phyloP scores from a whole-genome alignment of 2,888 invertebrate species.

The Nycteola revayana region DNA sequence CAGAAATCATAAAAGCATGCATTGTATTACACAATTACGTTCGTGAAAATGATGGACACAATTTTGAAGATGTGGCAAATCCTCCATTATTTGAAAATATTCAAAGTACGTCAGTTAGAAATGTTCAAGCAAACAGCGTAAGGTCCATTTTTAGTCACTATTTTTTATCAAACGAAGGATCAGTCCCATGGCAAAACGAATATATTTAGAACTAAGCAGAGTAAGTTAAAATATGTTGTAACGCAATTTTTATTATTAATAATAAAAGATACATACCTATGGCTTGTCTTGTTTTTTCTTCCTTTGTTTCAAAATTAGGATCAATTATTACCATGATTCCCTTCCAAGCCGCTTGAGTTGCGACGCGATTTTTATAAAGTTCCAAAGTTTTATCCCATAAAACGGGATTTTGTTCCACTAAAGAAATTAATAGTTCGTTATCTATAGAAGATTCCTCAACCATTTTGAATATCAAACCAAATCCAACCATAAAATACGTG shows the following conservation, averaged over 20 bases:
- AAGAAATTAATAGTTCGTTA: conserved; percentile 25
- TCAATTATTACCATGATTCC: conserved; percentile 21
- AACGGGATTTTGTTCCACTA: conserved; percentile 22
- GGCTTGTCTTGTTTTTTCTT: conserved; percentile 23
- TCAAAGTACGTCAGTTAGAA: conserved; percentile 28
- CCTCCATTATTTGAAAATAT: conserved; percentile 30
- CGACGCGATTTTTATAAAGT: conserved; percentile 14
- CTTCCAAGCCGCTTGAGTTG: conserved; percentile 20
- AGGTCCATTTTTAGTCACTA: conserved; percentile 30
- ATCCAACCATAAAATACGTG: conserved; percentile 20
- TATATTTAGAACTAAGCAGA: conserved; percentile 26
- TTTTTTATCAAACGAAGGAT: conserved; percentile 30
- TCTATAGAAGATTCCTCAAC: conserved; percentile 23
- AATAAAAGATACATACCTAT: conserved; percentile 22
- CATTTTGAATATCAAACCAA: conserved; percentile 15
- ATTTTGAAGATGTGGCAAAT: conserved; percentile 31
- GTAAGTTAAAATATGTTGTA: conserved; percentile 7
- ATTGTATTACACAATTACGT: conserved; percentile 29
- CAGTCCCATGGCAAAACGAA: conserved; percentile 27
- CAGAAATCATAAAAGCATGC: conserved; percentile 15
- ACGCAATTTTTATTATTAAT: conserved; percentile 12
- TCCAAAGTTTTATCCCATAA: conserved; percentile 21
- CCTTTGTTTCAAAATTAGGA: conserved; percentile 21
- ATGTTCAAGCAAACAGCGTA: conserved; percentile 28
- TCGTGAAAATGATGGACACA: conserved; percentile 28